Conservation (phyloP, 1,140 invertebrate genomes). For the Tetragonula clypearis region DNA sequence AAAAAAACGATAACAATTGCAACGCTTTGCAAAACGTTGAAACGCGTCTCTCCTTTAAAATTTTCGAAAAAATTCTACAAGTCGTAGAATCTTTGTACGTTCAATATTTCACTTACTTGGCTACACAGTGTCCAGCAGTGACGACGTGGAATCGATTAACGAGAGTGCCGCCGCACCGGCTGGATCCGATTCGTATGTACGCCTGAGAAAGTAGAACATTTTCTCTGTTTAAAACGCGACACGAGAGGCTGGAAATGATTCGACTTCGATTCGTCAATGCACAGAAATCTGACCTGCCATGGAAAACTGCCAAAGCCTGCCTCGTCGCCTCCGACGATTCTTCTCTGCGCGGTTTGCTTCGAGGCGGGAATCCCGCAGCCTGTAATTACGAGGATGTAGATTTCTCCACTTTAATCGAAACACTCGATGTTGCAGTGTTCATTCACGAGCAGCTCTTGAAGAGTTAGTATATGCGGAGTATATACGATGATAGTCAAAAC, state of each 20-base stretch:
- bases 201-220: conserved; percentile 84
- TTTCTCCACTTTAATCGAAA: background rate
- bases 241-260: background rate
- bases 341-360: conserved; percentile 91
- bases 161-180: conserved; percentile 96
- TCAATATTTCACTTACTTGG: conserved; percentile 83
- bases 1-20: no score
- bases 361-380: conserved; percentile 92
- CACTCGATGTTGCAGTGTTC: background rate
- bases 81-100: background rate
- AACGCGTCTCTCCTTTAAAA: background rate
- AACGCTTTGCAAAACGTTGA: no score
- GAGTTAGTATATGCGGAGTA: conserved; percentile 9
- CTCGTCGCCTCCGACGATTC: conserved; percentile 96
- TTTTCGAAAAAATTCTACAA: background rate
- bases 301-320: conserved; percentile 97
- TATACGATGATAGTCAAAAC: no score
- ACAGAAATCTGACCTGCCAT: conserved; percentile 88
- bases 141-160: conserved; percentile 96
- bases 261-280: background rate
- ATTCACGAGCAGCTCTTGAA: background rate
- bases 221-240: conserved; percentile 27
- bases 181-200: conserved; percentile 94
- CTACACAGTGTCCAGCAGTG: conserved; percentile 98
- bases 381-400: conserved; percentile 78